Conservation (phyloP, 2,888 invertebrate species). For the Incurvaria masculella region DNA sequence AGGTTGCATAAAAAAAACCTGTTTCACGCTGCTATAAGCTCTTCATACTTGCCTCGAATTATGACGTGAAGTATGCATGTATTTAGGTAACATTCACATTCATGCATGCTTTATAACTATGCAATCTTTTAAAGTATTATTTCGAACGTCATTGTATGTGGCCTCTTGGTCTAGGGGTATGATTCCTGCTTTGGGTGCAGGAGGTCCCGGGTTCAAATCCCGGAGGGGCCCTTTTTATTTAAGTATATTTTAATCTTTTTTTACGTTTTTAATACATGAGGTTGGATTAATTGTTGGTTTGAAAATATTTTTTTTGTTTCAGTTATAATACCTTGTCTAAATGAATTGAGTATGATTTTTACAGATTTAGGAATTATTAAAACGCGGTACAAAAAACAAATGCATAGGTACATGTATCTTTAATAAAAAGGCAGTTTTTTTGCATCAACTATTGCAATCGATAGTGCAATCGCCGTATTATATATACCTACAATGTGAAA, state of each 20-base stretch:
- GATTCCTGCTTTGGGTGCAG: conserved; percentile 71
- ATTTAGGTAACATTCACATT: not conserved
- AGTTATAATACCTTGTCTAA: no score
- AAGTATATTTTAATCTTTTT: conserved; percentile 4
- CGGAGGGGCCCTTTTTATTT: conserved; percentile 58
- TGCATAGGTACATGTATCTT: no score
- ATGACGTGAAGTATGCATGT: not conserved
- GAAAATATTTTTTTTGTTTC: no score
- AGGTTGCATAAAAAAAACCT: no score
- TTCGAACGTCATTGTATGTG: conserved; percentile 17
- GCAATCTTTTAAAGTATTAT: not conserved
- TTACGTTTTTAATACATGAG: no score
- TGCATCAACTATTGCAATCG: no score
- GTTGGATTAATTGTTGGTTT: not conserved
- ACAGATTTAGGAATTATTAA: not conserved
- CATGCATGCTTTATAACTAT: not conserved
- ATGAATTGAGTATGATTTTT: not conserved
- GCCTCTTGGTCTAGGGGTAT: conserved; percentile 71
- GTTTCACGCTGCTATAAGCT: not conserved
- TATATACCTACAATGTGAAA: no score
- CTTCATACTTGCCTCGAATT: not conserved
- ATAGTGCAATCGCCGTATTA: no score
- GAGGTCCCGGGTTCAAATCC: conserved; percentile 72
- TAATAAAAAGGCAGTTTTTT: no score
- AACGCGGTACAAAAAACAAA: no score